A percentile compares a stretch with the other conserved stretches of the same genome.
Evolutionary conservation across 2,888 invertebrate species (phyloP).

Genomic region (Melanostoma scalare): DNA sequence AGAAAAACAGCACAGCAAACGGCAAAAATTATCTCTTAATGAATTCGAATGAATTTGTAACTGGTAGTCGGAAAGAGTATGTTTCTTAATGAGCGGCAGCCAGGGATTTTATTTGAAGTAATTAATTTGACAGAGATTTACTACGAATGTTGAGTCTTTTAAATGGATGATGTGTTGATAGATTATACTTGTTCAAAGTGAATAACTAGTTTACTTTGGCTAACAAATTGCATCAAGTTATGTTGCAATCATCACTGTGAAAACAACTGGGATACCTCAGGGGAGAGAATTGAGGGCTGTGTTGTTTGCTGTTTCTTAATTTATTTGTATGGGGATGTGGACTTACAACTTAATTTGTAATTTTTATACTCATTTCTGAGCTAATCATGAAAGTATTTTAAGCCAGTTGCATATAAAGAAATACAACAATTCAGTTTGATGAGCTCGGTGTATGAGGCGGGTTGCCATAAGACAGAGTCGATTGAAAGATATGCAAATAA

Average conservation of each 20-base stretch:
- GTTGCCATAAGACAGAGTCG: too few species aligned
- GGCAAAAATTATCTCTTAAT: constrained; percentile 47
- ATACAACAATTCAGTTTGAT: too few species aligned
- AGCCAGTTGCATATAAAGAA: too few species aligned
- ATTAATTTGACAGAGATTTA: constrained; percentile 70
- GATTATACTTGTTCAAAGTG: constrained; percentile 35
- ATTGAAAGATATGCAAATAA: constrained; percentile 14
- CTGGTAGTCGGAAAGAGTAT: constrained; percentile 52
- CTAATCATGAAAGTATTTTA: too few species aligned
- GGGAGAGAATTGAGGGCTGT: constrained; percentile 15
- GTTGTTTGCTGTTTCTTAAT: neutral
- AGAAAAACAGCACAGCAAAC: constrained; percentile 1
- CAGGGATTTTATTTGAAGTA: constrained; percentile 55
- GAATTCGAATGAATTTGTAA: constrained; percentile 67
- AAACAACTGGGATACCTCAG: constrained; percentile 10
- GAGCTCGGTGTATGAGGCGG: too few species aligned
- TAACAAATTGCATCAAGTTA: constrained; percentile 29
- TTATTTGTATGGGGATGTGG: too few species aligned
- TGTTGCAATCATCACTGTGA: constrained; percentile 25
- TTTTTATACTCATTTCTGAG: too few species aligned
- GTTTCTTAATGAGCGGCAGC: constrained; percentile 57
- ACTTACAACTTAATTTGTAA: too few species aligned
- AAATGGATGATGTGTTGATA: constrained; percentile 67
- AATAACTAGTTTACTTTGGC: constrained; percentile 43
- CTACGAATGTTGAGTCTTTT: constrained; percentile 36